Evolutionary conservation across 2,113 vertebrate species (phyloP).

Genomic region (Delphinapterus leucas): DNA sequence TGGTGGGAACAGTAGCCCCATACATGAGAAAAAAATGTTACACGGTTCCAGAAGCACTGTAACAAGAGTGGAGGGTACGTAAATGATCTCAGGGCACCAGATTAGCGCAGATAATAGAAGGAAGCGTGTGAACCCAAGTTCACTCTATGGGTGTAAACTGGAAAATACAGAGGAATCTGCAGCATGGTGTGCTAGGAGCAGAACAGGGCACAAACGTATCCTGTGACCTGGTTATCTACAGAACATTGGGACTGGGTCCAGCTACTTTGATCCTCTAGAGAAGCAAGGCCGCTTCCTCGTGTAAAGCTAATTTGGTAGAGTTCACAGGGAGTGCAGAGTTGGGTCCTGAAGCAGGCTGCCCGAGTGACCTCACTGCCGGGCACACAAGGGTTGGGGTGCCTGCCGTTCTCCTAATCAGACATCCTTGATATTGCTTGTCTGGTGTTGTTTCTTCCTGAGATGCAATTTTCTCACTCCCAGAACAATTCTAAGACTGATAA

Average conservation of each 20-base stretch:
- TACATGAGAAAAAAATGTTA: constrained; percentile 65
- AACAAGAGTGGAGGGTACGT: constrained; percentile 41
- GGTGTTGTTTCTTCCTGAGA: neutral
- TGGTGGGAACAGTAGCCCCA: constrained; percentile 37
- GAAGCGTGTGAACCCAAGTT: constrained; percentile 58
- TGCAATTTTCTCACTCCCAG: constrained; percentile 39
- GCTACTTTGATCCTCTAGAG: constrained; percentile 81
- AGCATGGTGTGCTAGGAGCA: constrained; percentile 71
- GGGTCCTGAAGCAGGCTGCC: neutral
- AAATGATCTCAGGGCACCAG: constrained; percentile 63
- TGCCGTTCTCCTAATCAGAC: neutral
- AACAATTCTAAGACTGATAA: neutral
- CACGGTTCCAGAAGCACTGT: constrained; percentile 41
- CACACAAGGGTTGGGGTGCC: neutral
- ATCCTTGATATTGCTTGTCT: constrained; percentile 5
- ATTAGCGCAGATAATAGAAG: constrained; percentile 61
- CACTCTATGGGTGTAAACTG: constrained; percentile 50
- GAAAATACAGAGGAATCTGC: constrained; percentile 79
- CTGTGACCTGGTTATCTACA: constrained; percentile 85
- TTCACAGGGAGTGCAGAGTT: constrained; percentile 81
- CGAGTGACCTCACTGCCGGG: constrained; percentile 51
- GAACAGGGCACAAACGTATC: constrained; percentile 79
- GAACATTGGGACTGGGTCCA: constrained; percentile 80
- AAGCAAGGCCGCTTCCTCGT: constrained; percentile 75
- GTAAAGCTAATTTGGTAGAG: constrained; percentile 84